Evolutionary conservation across 2,797 vertebrate genomes (phyloP), one percentile per base, ranked within the genome.

Genomic region (Scyliorhinus canicula): DNA sequence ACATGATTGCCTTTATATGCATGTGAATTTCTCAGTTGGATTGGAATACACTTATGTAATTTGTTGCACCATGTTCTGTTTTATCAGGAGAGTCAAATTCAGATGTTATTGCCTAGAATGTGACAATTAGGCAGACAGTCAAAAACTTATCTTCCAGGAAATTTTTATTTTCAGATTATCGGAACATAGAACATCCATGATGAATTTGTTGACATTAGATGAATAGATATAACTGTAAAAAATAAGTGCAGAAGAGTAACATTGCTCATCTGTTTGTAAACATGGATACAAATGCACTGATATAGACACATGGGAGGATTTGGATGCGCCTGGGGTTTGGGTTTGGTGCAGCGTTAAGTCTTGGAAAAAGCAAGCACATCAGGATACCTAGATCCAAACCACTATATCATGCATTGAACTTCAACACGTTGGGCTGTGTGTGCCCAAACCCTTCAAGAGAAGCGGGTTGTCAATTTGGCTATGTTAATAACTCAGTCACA

Each of bases 1-100:
- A 60, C 28, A 11, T 44, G 57, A 63, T 91, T 93, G 91, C 63
- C 24, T 93, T 67, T 28, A 67, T 93, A 44, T 31, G 60, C 24
- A 26, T 24, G n/a, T 93, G 90, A 67, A 60, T 65, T 69, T n/a
- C 63, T 93, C 91, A 93, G 91, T 67, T 93, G 26, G n/a, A 65
- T 69, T 21, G 14, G 31, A 69, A 50, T 93, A 69, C 8, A 69
- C 24, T 50, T 24, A 93, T 47, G 60, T 50, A 88, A 88, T 50
- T 50, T 44, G 40, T 26, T 67, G n/a, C 91, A 47, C 65, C 31
- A 31, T 55, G 50, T 88, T 93, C 40, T 65, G 35, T 93, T 60
- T 11, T 35, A 93, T 93, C 60, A 93, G 44, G 65, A 63, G 40
- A 93, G 47, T 67, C 63, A 69, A 69, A 50, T 90, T 69, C 91